Evolutionary conservation across 2,113 vertebrate genomes (phyloP).

Genomic region (Bolborhynchus lineola): DNA sequence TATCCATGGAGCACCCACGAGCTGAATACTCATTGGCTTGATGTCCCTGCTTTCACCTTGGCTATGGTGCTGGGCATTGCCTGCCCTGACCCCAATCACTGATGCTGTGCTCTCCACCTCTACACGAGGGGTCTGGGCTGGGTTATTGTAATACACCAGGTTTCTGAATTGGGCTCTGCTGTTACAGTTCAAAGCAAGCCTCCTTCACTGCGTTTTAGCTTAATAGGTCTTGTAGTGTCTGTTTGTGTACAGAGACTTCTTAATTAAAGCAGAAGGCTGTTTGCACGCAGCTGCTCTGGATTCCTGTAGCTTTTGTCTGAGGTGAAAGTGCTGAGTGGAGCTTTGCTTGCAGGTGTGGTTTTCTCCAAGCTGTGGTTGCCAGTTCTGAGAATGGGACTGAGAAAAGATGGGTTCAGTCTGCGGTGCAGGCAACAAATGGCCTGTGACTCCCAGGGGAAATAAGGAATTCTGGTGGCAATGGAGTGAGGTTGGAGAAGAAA

Average conservation of each 20-base stretch:
- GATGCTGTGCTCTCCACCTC: neutral
- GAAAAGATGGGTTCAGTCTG: neutral
- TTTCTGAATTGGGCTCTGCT: neutral
- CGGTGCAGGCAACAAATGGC: rapidly evolving
- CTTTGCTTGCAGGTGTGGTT: neutral
- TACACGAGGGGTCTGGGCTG: rapidly evolving
- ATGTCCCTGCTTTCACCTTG: neutral
- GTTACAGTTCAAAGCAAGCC: neutral
- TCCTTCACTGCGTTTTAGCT: neutral
- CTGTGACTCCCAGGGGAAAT: rapidly evolving
- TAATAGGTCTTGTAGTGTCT: neutral
- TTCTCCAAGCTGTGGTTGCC: neutral
- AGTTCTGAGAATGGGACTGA: neutral
- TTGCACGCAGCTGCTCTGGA: neutral
- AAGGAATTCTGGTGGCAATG: rapidly evolving
- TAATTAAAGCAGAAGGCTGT: neutral
- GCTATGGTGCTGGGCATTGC: rapidly evolving
- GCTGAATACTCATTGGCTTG: neutral
- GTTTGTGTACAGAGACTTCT: neutral
- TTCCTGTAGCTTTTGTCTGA: neutral
- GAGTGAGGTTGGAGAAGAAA: neutral
- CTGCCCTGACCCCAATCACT: rapidly evolving
- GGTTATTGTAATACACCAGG: rapidly evolving
- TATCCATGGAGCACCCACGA: neutral
- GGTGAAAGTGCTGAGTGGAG: neutral